phyloP scores from a whole-genome alignment of 1,140 invertebrate genomes.

The Tetraneura akinire region DNA sequence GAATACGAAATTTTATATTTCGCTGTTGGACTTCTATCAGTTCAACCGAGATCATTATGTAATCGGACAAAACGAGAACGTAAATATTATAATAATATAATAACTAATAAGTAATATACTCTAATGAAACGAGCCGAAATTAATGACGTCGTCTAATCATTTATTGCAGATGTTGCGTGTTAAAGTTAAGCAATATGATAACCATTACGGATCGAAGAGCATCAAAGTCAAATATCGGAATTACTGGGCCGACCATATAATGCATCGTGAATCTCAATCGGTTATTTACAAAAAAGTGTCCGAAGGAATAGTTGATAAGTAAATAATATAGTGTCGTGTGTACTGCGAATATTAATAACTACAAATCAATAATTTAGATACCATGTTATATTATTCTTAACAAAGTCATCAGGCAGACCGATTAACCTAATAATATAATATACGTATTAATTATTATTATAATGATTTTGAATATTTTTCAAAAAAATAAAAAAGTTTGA shows the following conservation, averaged over 20 bases:
- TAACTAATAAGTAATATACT: no score
- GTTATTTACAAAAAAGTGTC: not conserved
- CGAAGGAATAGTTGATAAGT: conserved; percentile 11
- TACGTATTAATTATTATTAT: no score
- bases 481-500: no score
- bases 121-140: no score
- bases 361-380: no score
- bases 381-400: no score
- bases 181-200: not conserved
- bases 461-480: no score
- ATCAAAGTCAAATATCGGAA: not conserved
- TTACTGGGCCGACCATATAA: conserved; percentile 7
- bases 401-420: no score
- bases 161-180: conserved; percentile 5
- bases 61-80: not conserved
- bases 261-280: not conserved
- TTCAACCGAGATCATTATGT: conserved; percentile 2
- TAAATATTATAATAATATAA: not conserved
- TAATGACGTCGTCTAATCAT: no score
- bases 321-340: no score
- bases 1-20: conserved; percentile 17
- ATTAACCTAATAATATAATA: no score
- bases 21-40: not conserved
- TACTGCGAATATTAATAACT: not conserved
- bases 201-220: not conserved